Evolutionary conservation across 2,888 invertebrate genomes (phyloP), one percentile per base, ranked within the genome.

Genomic region (Melitaea athalia): DNA sequence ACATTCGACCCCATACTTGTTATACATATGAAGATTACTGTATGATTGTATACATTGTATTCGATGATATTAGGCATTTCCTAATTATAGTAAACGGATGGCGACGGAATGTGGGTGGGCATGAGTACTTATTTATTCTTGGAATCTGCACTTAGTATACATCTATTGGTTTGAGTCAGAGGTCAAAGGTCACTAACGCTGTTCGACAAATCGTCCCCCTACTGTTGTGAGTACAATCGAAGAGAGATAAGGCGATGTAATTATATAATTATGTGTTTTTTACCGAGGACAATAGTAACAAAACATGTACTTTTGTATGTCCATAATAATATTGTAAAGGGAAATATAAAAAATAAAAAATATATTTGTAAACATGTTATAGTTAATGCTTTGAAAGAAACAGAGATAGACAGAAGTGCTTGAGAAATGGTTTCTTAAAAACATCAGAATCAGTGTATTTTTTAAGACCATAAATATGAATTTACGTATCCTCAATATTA

Each of bases 31-130:
- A 24, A 24, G 5, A 17, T 59, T 24, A 17, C 5, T 7, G n/a
- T 59, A n/a, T 17, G 59, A 59, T 59, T 59, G 45, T 45, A n/a
- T 45, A 59, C 59, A 24, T 55, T 55, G 55, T 55, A n/a, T 53
- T n/a, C n/a, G 38, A n/a, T 14, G 14, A 43, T 38, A 64, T 68
- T 68, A 57, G 68, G 55, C 55, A 70, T 70, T 70, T 68, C 64
- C 70, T 73, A 68, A 70, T 73, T 74, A 69, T 67, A 63, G 57
- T 68, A 69, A 74, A 73, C 73, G 72, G 74, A 73, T 69, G 73
- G 69, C 72, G 73, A 57, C 69, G 60, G 60, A 63, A 60, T 31
- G 72, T 72, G 68, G 72, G 72, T 53, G 57, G 67, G 31, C 52
- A 47, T 59, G 64, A 65, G 59, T 60, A 57, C 55, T 55, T 55